Evolutionary conservation across 1,140 invertebrate species (phyloP), one percentile per base, ranked within the genome.

Genomic region (Papilio xuthus): DNA sequence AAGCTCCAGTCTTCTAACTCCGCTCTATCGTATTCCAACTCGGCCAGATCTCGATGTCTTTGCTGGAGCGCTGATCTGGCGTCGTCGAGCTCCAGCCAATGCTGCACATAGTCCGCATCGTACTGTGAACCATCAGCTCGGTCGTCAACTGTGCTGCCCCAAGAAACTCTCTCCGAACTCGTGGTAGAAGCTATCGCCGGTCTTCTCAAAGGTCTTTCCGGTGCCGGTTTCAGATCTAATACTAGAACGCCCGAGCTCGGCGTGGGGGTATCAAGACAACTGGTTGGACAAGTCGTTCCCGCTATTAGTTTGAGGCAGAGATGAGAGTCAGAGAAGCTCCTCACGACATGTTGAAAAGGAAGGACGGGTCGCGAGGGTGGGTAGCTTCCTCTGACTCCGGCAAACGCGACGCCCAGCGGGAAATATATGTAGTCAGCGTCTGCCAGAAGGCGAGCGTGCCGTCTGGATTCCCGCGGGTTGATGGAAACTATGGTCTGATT

Each of bases 1-100:
- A 97, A 95, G 86, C 96, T 97, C 97, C 97, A 97, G 86, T 97
- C 96, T 92, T 97, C 96, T 74, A 97, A 89, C 90, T 97, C 97
- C 7, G 96, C 95, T 81, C 95, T 95, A 86, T 97, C 96, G 84
- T 97, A 97, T 86, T 97, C 96, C 81, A 96, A 92, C 85, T 96
- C 96, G 47, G 96, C 93, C 71, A 96, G 88, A 86, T 96, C 96
- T 80, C 96, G 93, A 83, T 96, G 96, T 81, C 96, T 95, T 84
- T 96, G 96, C 81, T 95, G 95, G 32, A 96, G 83, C 1, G 95
- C 95, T 78, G 95, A 96, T 82, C 96, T 92, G 0, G 96, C 95
- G 79, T 97, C 96, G 85, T 97, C 96, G 81, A 97, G 89, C 85
- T 96, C 94, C 42, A 97, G 89, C 96, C 96, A 97, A 82, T 96